phyloP scores from a whole-genome alignment of 1,140 invertebrate species.

The Colletes latitarsis region DNA sequence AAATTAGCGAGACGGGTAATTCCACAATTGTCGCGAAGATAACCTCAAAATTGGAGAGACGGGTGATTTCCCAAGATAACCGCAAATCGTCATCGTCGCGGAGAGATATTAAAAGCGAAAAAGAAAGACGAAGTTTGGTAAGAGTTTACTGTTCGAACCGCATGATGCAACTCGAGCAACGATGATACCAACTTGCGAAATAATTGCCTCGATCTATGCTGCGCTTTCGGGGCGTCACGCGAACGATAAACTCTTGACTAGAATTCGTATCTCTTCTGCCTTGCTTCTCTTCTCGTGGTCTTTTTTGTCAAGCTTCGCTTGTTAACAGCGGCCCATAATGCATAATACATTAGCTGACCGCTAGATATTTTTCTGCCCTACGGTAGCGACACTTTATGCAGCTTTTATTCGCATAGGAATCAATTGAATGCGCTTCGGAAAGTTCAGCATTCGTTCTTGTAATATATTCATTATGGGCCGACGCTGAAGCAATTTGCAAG shows the following conservation, averaged over 20 bases:
- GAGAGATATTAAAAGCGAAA: neutral
- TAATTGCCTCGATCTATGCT: conserved; percentile 4
- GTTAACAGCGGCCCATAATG: neutral
- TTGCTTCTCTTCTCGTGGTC: conserved; percentile 14
- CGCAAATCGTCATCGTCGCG: conserved; percentile 11
- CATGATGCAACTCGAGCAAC: conserved; percentile 12
- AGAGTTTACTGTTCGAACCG: conserved; percentile 7
- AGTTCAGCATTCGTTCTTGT: neutral
- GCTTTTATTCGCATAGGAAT: no score
- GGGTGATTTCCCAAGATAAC: neutral
- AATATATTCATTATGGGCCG: neutral
- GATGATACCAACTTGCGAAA: conserved; percentile 25
- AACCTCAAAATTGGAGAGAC: neutral
- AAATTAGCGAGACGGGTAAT: no score
- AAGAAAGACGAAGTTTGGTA: conserved; percentile 18
- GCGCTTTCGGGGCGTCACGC: conserved; percentile 2
- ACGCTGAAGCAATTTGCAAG: neutral
- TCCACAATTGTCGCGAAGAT: no score
- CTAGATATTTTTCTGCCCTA: no score
- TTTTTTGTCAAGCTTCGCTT: neutral
- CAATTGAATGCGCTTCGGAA: neutral
- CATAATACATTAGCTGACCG: neutral
- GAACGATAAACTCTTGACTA: conserved; percentile 22
- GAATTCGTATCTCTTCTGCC: conserved; percentile 18
- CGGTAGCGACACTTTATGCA: no score